A percentile compares a stretch with the other conserved stretches of the same genome.
Conservation (phyloP, 1,140 invertebrate species). For the Trissolcus basalis region DNA sequence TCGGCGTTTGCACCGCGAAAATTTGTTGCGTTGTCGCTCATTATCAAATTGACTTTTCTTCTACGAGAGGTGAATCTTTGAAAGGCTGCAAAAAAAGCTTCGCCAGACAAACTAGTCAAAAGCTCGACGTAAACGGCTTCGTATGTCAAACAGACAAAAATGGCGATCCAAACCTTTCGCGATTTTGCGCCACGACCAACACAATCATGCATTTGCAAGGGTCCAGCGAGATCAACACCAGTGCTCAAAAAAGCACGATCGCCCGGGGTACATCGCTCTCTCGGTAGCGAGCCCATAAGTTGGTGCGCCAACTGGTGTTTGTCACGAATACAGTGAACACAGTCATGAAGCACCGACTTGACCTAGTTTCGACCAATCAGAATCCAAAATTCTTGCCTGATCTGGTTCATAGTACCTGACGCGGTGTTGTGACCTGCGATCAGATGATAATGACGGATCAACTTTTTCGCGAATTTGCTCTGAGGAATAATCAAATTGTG, state of each 20-base stretch:
- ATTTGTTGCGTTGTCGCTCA: constrained; percentile 17
- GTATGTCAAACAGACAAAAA: not conserved
- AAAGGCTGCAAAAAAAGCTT: not conserved
- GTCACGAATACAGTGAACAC: not conserved
- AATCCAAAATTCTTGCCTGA: not conserved
- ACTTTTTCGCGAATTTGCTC: not conserved
- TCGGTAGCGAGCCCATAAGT: not conserved
- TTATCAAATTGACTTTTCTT: constrained; percentile 1
- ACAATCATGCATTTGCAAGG: not conserved
- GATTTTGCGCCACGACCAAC: not conserved
- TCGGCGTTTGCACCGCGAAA: constrained; percentile 8
- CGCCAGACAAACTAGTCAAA: not conserved
- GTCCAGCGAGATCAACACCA: not conserved
- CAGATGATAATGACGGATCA: not conserved
- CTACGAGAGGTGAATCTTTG: constrained; percentile 4
- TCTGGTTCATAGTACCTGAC: not conserved
- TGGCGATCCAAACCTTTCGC: not conserved
- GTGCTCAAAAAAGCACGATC: not conserved
- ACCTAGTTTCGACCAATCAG: not conserved
- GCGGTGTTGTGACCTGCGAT: not conserved
- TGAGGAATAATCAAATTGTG: not conserved
- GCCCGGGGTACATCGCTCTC: not conserved
- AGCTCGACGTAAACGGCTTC: not conserved
- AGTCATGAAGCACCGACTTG: not conserved
- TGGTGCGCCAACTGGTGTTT: not conserved